Percentiles rank a stretch among this genome's conserved stretches.
phyloP scores from a whole-genome alignment of 2,113 vertebrate genomes.

The Chascanopsetta lugubris region DNA sequence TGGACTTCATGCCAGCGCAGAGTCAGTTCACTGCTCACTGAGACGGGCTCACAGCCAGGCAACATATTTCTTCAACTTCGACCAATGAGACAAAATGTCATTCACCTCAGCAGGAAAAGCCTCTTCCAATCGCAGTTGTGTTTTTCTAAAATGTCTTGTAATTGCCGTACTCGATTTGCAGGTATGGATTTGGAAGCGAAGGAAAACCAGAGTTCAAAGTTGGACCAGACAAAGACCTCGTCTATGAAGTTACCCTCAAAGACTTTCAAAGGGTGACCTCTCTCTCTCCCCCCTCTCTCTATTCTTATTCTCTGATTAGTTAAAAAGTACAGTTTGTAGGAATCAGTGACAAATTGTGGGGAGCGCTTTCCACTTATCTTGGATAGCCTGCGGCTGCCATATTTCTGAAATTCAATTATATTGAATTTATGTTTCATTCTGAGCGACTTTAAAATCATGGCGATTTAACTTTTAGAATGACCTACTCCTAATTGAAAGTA shows the following conservation, averaged over 20 bases:
- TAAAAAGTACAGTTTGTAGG: no score
- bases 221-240: slow-evolving; percentile 87
- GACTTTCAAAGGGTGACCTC: slow-evolving; percentile 91
- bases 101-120: neutral
- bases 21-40: neutral
- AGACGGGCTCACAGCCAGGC: no score
- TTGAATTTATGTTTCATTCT: no score
- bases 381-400: no score
- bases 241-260: slow-evolving; percentile 93
- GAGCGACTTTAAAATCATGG: no score
- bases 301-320: no score
- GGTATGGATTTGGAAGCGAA: slow-evolving; percentile 91
- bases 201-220: slow-evolving; percentile 88
- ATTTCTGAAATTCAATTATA: no score
- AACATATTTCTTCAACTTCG: neutral
- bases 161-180: slow-evolving; percentile 45
- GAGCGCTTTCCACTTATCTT: no score
- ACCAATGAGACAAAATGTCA: neutral
- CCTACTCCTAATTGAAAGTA: no score
- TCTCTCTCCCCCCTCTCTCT: no score
- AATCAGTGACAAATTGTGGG: no score
- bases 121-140: neutral
- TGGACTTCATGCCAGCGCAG: neutral
- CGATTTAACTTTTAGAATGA: no score
- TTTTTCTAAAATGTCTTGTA: neutral